A percentile compares a stretch with the other conserved stretches of the same genome.
These are phyloP conservation scores for Heliothis virescens DNA, from an alignment of 1,140 invertebrate genomes.

Conservation along the genomic window DNA sequence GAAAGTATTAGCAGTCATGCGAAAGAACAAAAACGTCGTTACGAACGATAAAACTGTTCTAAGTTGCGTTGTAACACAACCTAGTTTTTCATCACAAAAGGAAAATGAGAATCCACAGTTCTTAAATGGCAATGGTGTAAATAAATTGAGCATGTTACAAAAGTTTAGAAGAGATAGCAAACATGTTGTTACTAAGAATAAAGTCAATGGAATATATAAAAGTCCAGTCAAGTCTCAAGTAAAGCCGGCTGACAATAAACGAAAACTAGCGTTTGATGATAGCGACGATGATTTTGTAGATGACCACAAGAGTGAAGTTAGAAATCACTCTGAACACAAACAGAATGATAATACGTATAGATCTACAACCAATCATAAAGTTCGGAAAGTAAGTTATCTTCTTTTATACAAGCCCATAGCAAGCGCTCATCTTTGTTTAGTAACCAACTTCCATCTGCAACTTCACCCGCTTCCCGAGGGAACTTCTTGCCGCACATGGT, in stretches of 20 bases:
- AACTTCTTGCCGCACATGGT: no score
- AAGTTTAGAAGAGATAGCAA: slow-evolving; percentile 66
- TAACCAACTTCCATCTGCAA: no score
- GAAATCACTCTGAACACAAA: slow-evolving; percentile 47
- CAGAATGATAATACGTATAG: slow-evolving; percentile 36
- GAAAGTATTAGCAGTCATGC: slow-evolving; percentile 72
- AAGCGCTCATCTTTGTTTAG: no score
- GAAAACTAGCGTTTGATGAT: slow-evolving; percentile 66
- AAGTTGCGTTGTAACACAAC: slow-evolving; percentile 53
- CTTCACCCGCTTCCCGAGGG: no score
- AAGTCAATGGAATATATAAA: slow-evolving; percentile 44
- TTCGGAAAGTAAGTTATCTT: slow-evolving; percentile 64
- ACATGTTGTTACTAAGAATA: slow-evolving; percentile 49
- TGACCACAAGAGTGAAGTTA: slow-evolving; percentile 49
- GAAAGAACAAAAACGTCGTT: slow-evolving; percentile 52
- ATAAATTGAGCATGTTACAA: slow-evolving; percentile 66
- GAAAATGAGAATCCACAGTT: slow-evolving; percentile 67
- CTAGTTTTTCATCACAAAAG: slow-evolving; percentile 64
- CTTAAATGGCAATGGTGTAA: slow-evolving; percentile 39
- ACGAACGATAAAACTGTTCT: slow-evolving; percentile 54
- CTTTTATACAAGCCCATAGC: background rate
- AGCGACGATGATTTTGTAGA: slow-evolving; percentile 76
- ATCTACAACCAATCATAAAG: slow-evolving; percentile 63
- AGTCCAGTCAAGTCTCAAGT: slow-evolving; percentile 44
- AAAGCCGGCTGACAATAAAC: slow-evolving; percentile 30